Conservation (phyloP, 2,797 vertebrate genomes). For the Anas georgica region DNA sequence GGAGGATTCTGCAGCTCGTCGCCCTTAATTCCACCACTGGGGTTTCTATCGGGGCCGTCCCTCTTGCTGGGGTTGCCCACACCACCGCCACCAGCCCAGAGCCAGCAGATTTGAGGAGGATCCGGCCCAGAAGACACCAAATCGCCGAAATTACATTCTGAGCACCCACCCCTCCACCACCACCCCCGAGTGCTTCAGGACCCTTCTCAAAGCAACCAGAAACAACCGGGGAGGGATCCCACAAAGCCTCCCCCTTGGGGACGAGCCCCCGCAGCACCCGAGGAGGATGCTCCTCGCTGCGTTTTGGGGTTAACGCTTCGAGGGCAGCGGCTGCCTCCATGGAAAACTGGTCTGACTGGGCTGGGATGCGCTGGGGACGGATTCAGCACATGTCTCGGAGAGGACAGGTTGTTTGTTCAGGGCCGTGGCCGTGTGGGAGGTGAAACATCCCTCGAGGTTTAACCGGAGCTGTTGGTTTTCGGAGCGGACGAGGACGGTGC, state of each 20-base stretch:
- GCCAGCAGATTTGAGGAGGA: neutral
- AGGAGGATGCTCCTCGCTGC: neutral
- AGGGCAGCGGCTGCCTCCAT: neutral
- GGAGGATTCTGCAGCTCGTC: neutral
- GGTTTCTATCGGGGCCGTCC: fast-evolving
- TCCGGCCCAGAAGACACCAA: fast-evolving
- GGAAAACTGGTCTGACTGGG: slow-evolving; percentile 16
- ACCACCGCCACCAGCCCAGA: neutral
- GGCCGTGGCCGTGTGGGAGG: neutral
- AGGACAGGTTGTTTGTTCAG: neutral
- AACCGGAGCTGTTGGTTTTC: neutral
- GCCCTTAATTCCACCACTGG: neutral
- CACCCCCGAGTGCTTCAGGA: neutral
- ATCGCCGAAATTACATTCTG: neutral
- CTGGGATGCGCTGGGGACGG: neutral
- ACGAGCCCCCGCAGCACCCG: neutral
- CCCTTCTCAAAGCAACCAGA: neutral
- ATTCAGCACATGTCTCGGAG: neutral
- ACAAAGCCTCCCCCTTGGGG: neutral
- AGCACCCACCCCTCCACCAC: neutral
- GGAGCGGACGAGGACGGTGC: neutral
- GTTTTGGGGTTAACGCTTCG: neutral
- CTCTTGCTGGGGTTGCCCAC: neutral
- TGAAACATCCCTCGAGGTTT: neutral
- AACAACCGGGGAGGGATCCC: neutral